Base-by-base conservation (phyloP, 2,888 invertebrate genomes). In the Callosobruchus maculatus region DNA sequence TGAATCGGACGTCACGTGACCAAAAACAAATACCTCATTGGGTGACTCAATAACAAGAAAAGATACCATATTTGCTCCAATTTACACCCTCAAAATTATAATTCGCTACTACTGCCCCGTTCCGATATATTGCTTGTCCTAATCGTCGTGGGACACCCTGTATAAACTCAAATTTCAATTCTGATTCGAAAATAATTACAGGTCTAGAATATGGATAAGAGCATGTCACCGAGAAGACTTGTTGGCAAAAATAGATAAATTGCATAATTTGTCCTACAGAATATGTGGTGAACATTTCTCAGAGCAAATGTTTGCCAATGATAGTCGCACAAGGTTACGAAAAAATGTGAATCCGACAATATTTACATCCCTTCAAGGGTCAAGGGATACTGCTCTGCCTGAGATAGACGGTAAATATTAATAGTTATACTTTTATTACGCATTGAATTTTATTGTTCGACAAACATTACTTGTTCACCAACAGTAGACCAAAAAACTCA, bases 201-300 rank as follows among this genome's bases (percentile, higher is more conserved):
- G 71, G 22, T 26, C 71, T 20, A 71, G 21, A 22, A 67, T 66
- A 30, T 71, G 71, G 71, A 66, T 72, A 70, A 72, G 20, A 70
- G 72, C 72, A n/a, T 70, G 72, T 31, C 31, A 72, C 22, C 20
- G 72, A 72, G 72, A 70, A 31, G 72, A 72, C 66, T 70, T 70
- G 30, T 21, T 72, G 68, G 31, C n/a, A n/a, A 72, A 72, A 70
- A 49, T 49, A 49, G 13, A 49, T 13, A 49, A 49, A 13, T 49
- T 49, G 49, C 49, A 49, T 18, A 49, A 49, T 18, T 13, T 18
- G 1, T 49, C 49, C 3, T 49, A 49, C 49, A 49, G 49, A 13
- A 18, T 49, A 13, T 49, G 49, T 49, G 49, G 49, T 13, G 49
- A 49, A 49, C 49, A 49, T 49, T 49, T 49, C 18, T 49, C 49